Evolutionary conservation across 2,797 vertebrate species (phyloP), one percentile per base, ranked within the genome.

Genomic region (Miichthys miiuy): DNA sequence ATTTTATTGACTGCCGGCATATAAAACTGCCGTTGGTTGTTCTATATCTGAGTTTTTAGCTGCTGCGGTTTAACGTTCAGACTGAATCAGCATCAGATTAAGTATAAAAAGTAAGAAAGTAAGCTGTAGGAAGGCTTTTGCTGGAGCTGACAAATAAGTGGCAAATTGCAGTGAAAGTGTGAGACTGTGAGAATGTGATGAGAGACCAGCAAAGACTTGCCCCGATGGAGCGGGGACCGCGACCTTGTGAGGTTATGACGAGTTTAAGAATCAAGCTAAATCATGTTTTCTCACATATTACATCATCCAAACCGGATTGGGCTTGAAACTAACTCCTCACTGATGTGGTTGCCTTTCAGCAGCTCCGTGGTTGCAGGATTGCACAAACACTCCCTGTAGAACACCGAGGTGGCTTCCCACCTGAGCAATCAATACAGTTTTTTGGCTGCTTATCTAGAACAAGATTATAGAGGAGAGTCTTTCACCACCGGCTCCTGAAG

Each of bases 361-460:
- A 20, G 62, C 67, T 66, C 58, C 6, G 74, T 3, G 54, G 71
- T 9, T 51, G 14, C 42, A 46, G 42, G 46, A 2, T 5, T 34
- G 41, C 23, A 58, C 41, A 61, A 54, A 42, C 23, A 9, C 16
- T 38, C 34, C 55, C 23, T 17, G 62, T 6, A 23, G 69, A 50
- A 4, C 5, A n/a, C 10, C 13, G 6, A 25, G 21, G 64, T 47
- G 77, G 20, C n/a, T 68, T 60, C 60, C 70, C 65, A 56, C 73
- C 73, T 61, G 18, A 67, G 62, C 61, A 42, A 56, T 72, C 44
- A 27, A 6, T 58, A 23, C 50, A 11, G 61, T 58, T 47, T 75
- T 69, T 67, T 67, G 72, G 75, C 54, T 76, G 65, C 76, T 79
- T 80, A 65, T 82, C 77, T 1, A 72, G 55, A 13, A 70, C 51